Percentiles rank a stretch among this genome's conserved stretches.
Conservation (phyloP, 1,140 invertebrate genomes). For the Apolygus lucorum region DNA sequence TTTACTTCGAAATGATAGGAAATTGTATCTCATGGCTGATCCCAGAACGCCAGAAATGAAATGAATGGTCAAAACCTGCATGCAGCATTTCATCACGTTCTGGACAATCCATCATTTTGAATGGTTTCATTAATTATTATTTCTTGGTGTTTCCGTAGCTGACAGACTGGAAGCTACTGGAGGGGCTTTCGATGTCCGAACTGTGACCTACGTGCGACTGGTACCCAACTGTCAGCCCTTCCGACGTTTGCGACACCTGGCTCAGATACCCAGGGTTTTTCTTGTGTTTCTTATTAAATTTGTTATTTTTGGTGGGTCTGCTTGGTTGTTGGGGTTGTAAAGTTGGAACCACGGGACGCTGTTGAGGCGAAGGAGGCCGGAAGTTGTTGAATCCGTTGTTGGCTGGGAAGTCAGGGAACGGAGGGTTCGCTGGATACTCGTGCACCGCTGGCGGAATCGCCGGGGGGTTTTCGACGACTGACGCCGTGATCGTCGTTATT, state of each 20-base stretch:
- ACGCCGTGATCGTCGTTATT: not conserved
- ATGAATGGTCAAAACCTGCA: too few species aligned
- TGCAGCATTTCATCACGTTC: too few species aligned
- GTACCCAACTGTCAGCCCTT: constrained; percentile 2
- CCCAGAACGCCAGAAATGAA: too few species aligned
- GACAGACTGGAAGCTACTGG: constrained; percentile 12
- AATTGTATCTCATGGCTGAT: too few species aligned
- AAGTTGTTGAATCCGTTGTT: too few species aligned
- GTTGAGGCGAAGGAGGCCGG: too few species aligned
- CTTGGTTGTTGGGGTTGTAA: not conserved
- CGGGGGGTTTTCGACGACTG: not conserved
- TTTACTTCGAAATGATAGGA: too few species aligned
- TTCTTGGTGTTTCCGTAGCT: not conserved
- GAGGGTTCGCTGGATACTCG: not conserved
- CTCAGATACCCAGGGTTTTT: not conserved
- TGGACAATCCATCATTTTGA: too few species aligned
- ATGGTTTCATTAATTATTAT: too few species aligned
- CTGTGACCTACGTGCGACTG: constrained; percentile 17
- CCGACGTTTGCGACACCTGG: constrained; percentile 2
- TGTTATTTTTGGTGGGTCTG: not conserved
- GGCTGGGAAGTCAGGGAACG: too few species aligned
- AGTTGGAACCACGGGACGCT: too few species aligned
- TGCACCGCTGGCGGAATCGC: not conserved
- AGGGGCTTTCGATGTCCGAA: constrained; percentile 5
- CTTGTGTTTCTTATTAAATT: not conserved